phyloP scores from a whole-genome alignment of 2,888 invertebrate species.

The Phortica okadai region DNA sequence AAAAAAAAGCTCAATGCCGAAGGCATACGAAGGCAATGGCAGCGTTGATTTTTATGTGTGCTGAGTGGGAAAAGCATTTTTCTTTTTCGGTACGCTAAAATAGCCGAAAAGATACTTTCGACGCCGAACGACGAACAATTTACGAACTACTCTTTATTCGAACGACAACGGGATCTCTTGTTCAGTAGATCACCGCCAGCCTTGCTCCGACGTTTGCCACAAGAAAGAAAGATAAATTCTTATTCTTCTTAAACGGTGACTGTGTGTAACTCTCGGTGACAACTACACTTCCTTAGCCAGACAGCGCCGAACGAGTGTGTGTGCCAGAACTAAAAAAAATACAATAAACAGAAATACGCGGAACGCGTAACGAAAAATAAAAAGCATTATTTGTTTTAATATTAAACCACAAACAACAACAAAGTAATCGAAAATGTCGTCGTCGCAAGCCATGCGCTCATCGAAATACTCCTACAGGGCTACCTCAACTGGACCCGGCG shows the following conservation, averaged over 20 bases:
- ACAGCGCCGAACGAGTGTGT: constrained; percentile 52
- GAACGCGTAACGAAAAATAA: constrained; percentile 57
- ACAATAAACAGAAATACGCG: constrained; percentile 44
- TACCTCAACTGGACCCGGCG: constrained; percentile 88
- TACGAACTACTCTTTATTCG: constrained; percentile 77
- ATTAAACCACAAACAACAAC: constrained; percentile 51
- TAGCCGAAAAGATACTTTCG: constrained; percentile 66
- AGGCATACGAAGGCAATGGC: background rate
- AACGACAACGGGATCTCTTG: constrained; percentile 78
- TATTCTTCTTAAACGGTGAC: constrained; percentile 70
- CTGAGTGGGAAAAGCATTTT: constrained; percentile 31
- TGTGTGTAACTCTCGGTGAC: constrained; percentile 73
- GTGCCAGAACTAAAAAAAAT: constrained; percentile 39
- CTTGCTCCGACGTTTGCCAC: constrained; percentile 78
- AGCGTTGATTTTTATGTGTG: background rate
- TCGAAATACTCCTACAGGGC: constrained; percentile 96
- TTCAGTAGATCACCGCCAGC: constrained; percentile 78
- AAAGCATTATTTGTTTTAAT: constrained; percentile 43
- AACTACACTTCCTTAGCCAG: constrained; percentile 74
- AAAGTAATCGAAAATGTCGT: constrained; percentile 80
- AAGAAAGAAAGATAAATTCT: constrained; percentile 70
- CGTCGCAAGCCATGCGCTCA: constrained; percentile 87
- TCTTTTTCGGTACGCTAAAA: constrained; percentile 46
- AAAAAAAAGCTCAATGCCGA: constrained; percentile 27
- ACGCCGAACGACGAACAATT: constrained; percentile 61